Conservation (phyloP, 2,888 invertebrate species). For the Amblyjoppa proteus region DNA sequence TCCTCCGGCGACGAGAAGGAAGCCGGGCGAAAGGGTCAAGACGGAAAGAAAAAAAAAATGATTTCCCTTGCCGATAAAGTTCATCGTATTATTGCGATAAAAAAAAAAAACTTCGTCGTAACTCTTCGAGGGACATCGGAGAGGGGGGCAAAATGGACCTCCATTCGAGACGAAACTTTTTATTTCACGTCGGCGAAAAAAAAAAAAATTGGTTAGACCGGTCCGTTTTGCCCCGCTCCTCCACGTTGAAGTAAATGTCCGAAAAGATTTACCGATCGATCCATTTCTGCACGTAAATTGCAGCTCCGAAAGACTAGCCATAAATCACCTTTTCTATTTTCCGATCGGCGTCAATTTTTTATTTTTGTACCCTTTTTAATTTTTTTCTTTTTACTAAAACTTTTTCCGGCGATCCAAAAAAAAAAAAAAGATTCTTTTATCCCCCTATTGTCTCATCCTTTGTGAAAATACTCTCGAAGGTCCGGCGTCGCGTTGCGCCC, state of each 20-base stretch:
- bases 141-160: too few relatives aligned
- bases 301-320: too few relatives aligned
- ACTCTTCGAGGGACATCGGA: not conserved
- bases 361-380: not conserved
- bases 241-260: too few relatives aligned
- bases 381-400: not conserved
- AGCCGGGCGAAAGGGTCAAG: slow-evolving; percentile 11
- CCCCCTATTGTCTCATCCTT: not conserved
- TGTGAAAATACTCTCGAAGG: not conserved
- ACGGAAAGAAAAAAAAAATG: slow-evolving; percentile 12
- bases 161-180: too few relatives aligned
- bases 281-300: too few relatives aligned
- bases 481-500: not conserved
- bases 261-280: too few relatives aligned
- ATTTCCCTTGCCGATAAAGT: slow-evolving; percentile 34
- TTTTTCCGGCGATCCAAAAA: not conserved
- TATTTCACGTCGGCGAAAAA: too few relatives aligned
- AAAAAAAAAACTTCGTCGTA: not conserved
- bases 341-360: not conserved
- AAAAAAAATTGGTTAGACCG: too few relatives aligned
- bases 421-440: not conserved
- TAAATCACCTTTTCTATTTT: not conserved
- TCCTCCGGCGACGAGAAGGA: slow-evolving; percentile 18
- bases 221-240: too few relatives aligned
- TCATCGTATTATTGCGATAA: slow-evolving; percentile 28